Base-by-base conservation (phyloP, 2,888 invertebrate species). In the Liodrosophila aerea region DNA sequence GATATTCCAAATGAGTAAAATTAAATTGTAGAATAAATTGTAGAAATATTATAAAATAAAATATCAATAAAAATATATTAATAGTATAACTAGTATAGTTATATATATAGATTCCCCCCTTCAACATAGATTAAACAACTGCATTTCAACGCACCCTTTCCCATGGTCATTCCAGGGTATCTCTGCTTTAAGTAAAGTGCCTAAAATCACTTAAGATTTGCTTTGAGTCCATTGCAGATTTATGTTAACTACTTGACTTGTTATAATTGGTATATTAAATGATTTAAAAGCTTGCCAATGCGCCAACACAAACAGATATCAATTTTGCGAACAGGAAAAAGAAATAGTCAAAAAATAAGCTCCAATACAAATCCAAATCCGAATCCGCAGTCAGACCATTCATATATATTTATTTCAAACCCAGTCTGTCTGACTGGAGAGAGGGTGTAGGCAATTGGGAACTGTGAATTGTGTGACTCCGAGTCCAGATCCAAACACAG, bases 231-330 rank as follows among this genome's bases (percentile, higher is more conserved):
- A 64, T 57, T 64, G 64, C 56, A 66, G 87, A 88, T 88, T 89
- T 89, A 89, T 88, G 87, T 82, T 85, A 86, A 88, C 88, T 85
- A 87, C 85, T 88, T 84, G 86, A 84, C 83, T 85, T 85, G 87
- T 88, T 87, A 88, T 89, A 88, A 88, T 88, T 88, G 88, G 88
- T 86, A 87, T 86, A 88, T 87, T 87, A 88, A 88, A 88, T 88
- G 87, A 88, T 88, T 89, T 87, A 87, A 86, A 86, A 84, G 87
- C 85, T 82, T 78, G 74, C 71, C 77, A 70, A 77, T 69, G 76
- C 74, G 72, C 73, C 73, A 75, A 73, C 65, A 77, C 76, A 78
- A 69, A 80, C 76, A 76, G 78, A 85, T 73, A 83, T 82, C 81
- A 85, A 84, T 86, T 81, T 66, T 62, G 66, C 33, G 34, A 44